Evolutionary conservation across 2,888 invertebrate genomes (phyloP).

Genomic region (Drosophila limbata): DNA sequence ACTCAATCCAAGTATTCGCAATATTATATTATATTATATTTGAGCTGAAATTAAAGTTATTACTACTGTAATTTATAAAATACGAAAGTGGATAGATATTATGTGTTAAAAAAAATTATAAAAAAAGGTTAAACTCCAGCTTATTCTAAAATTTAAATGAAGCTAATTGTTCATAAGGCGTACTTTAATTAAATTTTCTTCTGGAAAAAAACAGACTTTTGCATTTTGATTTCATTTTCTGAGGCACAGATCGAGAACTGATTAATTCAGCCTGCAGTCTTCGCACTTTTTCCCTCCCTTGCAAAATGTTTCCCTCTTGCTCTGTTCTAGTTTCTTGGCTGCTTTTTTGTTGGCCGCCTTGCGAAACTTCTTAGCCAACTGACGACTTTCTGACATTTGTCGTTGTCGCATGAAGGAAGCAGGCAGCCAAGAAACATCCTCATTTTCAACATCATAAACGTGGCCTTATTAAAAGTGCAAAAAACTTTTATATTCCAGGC

Average conservation of each 20-base stretch:
- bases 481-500: constrained; percentile 58
- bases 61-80: background rate
- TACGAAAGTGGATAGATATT: background rate
- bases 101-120: background rate
- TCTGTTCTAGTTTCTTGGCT: background rate
- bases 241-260: constrained; percentile 7
- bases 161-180: background rate
- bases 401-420: constrained; percentile 28
- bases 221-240: background rate
- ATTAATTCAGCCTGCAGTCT: constrained; percentile 5
- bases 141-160: background rate
- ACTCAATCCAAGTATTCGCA: background rate
- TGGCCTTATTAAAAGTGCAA: constrained; percentile 76
- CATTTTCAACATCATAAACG: constrained; percentile 67
- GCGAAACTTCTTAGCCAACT: constrained; percentile 51
- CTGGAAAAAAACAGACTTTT: background rate
- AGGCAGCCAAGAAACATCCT: constrained; percentile 39
- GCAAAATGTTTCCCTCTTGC: too few relatives aligned
- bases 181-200: background rate
- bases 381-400: constrained; percentile 77
- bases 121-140: background rate
- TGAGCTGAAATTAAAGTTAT: background rate
- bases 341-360: constrained; percentile 4
- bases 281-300: background rate
- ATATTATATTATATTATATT: background rate